phyloP scores from a whole-genome alignment of 2,113 vertebrate genomes.

The Mandrillus leucophaeus region DNA sequence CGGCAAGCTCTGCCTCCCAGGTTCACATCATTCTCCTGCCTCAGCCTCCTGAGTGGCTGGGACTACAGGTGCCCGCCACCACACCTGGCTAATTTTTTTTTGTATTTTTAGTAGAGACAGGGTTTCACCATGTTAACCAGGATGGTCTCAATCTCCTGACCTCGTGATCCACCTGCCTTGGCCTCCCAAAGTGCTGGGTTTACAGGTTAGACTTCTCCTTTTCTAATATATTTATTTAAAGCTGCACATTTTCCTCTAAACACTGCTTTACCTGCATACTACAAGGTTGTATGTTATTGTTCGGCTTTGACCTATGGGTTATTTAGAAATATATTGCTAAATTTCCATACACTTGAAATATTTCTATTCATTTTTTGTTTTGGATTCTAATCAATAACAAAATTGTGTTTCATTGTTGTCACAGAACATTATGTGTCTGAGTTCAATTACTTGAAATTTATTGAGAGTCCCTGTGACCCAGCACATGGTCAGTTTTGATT shows the following conservation, averaged over 20 bases:
- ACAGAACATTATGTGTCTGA: background rate
- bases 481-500: background rate
- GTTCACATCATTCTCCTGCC: no score
- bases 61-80: no score
- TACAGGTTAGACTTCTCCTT: background rate
- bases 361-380: slow-evolving; percentile 4
- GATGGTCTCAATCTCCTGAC: no score
- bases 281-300: background rate
- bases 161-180: no score
- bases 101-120: no score
- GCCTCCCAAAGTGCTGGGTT: no score
- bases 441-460: background rate
- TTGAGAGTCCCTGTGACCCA: background rate
- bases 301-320: background rate
- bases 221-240: background rate
- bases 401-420: background rate
- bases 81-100: no score
- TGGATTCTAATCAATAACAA: background rate
- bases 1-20: no score
- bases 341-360: background rate
- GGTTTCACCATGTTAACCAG: no score
- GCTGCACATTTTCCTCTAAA: background rate
- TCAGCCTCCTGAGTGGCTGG: no score
- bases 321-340: background rate
- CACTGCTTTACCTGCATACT: background rate